These are phyloP conservation scores for Synanthedon vespiformis DNA, from an alignment of 2,888 invertebrate species.

Conservation along the genomic window DNA sequence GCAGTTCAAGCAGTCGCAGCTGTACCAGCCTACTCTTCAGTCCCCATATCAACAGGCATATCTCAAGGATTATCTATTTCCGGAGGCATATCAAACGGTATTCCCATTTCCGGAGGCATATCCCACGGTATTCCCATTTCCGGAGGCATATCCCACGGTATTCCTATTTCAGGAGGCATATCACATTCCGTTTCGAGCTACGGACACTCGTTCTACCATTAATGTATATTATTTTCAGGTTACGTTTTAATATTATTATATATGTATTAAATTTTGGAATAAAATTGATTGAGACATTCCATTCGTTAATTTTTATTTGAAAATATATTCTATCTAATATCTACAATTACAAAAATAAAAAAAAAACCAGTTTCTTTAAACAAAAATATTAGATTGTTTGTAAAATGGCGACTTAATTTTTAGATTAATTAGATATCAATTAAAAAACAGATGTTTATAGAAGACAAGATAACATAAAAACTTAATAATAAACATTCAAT, in stretches of 20 bases:
- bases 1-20: slow-evolving; percentile 32
- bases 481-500: too few species aligned
- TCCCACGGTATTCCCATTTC: neutral
- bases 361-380: too few species aligned
- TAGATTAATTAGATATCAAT: too few species aligned
- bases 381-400: too few species aligned
- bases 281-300: slow-evolving; percentile 2
- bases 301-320: neutral
- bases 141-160: neutral
- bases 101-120: neutral
- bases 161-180: neutral
- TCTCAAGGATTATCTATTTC: neutral
- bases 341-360: too few species aligned
- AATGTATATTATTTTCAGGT: neutral
- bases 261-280: slow-evolving; percentile 3
- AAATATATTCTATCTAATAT: too few species aligned
- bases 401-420: too few species aligned
- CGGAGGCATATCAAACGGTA: neutral
- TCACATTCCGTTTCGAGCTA: neutral
- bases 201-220: neutral
- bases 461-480: too few species aligned
- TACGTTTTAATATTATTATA: neutral
- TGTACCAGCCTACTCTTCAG: slow-evolving; percentile 4
- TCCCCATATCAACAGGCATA: neutral
- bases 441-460: too few species aligned